phyloP scores from a whole-genome alignment of 2,888 invertebrate species.

The Digitonthophagus gazella region DNA sequence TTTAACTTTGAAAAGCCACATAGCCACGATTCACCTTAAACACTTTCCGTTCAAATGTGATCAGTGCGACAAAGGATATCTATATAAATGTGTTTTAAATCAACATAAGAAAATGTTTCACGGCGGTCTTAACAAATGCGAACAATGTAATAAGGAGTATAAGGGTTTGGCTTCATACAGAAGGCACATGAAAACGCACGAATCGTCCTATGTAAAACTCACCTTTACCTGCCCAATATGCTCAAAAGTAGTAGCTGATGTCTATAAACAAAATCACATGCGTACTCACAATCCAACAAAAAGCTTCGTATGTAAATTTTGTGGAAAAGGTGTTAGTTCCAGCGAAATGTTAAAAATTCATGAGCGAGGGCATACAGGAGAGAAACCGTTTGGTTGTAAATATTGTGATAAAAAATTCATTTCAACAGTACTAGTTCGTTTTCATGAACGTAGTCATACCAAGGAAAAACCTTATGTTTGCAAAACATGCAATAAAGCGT shows the following conservation, averaged over 20 bases:
- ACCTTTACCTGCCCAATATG: conserved; percentile 22
- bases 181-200: conserved; percentile 24
- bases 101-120: not conserved
- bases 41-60: conserved; percentile 34
- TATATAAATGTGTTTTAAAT: conserved; percentile 30
- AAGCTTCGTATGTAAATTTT: conserved; percentile 44
- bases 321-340: conserved; percentile 39
- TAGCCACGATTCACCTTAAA: conserved; percentile 36
- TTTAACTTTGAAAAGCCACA: conserved; percentile 57
- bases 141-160: conserved; percentile 32
- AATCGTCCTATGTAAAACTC: conserved; percentile 21
- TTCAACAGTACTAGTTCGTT: conserved; percentile 28
- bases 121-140: conserved; percentile 27
- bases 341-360: conserved; percentile 41
- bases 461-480: conserved; percentile 42
- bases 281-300: conserved; percentile 51
- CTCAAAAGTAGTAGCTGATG: conserved; percentile 50
- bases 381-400: conserved; percentile 28
- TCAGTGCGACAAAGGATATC: conserved; percentile 35
- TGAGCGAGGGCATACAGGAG: conserved; percentile 28
- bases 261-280: conserved; percentile 46
- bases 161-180: conserved; percentile 29
- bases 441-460: conserved; percentile 31
- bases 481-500: conserved; percentile 38
- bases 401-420: conserved; percentile 32